A percentile compares a stretch with the other conserved stretches of the same genome.
Conservation (phyloP, 2,113 vertebrate genomes). For the Upupa epops region DNA sequence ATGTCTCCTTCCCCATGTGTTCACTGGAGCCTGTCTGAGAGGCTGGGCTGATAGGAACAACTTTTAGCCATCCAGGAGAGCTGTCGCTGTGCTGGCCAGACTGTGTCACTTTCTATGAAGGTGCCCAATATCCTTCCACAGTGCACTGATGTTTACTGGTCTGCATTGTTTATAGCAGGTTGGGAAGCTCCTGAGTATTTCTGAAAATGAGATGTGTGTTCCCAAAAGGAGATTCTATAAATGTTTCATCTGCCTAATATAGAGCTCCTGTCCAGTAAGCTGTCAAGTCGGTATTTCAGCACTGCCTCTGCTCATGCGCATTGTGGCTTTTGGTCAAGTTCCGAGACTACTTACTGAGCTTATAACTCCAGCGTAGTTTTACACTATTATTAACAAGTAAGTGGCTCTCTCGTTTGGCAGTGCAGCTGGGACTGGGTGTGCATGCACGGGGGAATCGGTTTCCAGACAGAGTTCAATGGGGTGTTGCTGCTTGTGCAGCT, state of each 20-base stretch:
- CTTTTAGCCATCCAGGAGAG: neutral
- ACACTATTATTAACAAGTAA: neutral
- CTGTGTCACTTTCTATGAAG: neutral
- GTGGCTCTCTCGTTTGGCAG: neutral
- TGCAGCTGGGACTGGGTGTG: neutral
- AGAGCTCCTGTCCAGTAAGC: neutral
- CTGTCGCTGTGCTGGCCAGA: neutral
- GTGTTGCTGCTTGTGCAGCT: accelerated
- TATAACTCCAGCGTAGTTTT: neutral
- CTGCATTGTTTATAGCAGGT: neutral
- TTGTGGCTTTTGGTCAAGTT: neutral
- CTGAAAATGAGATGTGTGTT: neutral
- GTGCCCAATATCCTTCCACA: neutral
- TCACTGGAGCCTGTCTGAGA: neutral
- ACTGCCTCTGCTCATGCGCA: accelerated
- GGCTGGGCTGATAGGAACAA: neutral
- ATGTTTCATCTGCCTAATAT: neutral
- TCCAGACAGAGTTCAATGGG: neutral
- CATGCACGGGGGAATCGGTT: accelerated
- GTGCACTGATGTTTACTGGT: neutral
- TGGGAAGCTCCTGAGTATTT: neutral
- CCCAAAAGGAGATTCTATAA: neutral
- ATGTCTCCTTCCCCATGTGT: neutral
- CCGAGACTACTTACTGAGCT: neutral
- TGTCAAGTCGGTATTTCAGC: neutral